These are phyloP conservation scores for Bombus breviceps DNA, from an alignment of 1,140 invertebrate genomes.

Conservation along the genomic window DNA sequence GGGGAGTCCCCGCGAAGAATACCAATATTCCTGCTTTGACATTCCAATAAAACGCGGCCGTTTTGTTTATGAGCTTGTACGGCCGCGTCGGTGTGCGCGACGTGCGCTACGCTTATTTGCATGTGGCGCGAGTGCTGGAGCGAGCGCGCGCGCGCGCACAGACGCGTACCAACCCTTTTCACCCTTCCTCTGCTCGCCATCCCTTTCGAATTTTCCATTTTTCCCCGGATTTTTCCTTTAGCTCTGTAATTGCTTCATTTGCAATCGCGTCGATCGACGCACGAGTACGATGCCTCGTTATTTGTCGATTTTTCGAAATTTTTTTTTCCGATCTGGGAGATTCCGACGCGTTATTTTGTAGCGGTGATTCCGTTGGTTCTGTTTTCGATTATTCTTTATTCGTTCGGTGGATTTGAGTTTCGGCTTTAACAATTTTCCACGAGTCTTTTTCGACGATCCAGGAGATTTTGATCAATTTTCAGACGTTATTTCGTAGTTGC, in stretches of 20 bases:
- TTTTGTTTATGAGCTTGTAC: slow-evolving; percentile 83
- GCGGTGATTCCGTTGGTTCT: no score
- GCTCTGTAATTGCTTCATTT: neutral
- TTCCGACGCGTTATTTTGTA: neutral
- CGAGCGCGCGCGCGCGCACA: neutral
- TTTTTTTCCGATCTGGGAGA: neutral
- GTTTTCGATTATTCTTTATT: no score
- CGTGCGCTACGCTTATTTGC: slow-evolving; percentile 9
- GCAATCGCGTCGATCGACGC: neutral
- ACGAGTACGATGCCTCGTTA: neutral
- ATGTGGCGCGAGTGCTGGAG: neutral
- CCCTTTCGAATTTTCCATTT: neutral
- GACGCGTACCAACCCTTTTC: slow-evolving; percentile 10
- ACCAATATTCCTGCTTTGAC: slow-evolving; percentile 83
- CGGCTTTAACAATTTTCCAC: no score
- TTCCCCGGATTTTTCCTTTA: neutral
- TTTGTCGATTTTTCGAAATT: neutral
- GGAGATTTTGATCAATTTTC: neutral
- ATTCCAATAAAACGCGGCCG: slow-evolving; percentile 83
- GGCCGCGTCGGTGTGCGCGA: slow-evolving; percentile 45
- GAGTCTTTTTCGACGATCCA: neutral
- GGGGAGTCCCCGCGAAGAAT: slow-evolving; percentile 81
- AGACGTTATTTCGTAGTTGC: fast-evolving
- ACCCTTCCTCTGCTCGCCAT: neutral
- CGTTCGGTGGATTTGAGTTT: no score